Base-by-base conservation (phyloP, 2,113 vertebrate genomes). In the Channa maculata region DNA sequence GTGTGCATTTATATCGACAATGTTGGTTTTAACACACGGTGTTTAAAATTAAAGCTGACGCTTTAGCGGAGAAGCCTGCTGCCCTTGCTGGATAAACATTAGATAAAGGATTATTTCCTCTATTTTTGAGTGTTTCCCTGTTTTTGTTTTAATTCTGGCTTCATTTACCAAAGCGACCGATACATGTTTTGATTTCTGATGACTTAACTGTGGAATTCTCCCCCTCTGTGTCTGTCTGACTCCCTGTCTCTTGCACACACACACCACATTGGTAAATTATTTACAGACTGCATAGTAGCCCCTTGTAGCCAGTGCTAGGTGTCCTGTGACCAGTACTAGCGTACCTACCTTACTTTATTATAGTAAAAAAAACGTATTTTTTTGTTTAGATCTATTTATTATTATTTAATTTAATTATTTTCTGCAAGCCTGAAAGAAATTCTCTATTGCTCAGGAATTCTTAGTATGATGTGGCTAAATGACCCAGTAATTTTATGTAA, bases 201-300 rank as follows among this genome's bases (percentile, higher is more conserved):
- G 50, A n/a, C 5, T 64, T 67, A 58, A 58, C 69, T 75, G 54
- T 8, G 39, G n/a, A 53, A 36, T 71, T 65, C 14, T 51, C 53
- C 48, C 51, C 11, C 44, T 52, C 43, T 53, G 43, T 24, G 24
- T 24, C 24, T 33, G 14, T 71, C 15, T 37, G n/a, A 12, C 41
- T 13, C 5, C 0, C 48, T 10, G 38, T 24, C 24, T 34, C 15
- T 39, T 38, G 39, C 43, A 53, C 60, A 68, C 60, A 68, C 71
- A 65, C 49, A 65, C 39, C 8, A 38, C 45, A 24, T 51, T 72
- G 24, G 70, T 85, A 15, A 83, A 89, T 92, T 80, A 92, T 89
- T 93, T 67, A 86, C 65, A 77, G 68, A 77, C 41, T 61, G 50
- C n/a, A 60, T 69, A 14, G 54, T 49, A 70, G 71, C 49, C 33